Evolutionary conservation across 2,888 invertebrate species (phyloP), one percentile per base, ranked within the genome.

Genomic region (Parasteatoda lunata): DNA sequence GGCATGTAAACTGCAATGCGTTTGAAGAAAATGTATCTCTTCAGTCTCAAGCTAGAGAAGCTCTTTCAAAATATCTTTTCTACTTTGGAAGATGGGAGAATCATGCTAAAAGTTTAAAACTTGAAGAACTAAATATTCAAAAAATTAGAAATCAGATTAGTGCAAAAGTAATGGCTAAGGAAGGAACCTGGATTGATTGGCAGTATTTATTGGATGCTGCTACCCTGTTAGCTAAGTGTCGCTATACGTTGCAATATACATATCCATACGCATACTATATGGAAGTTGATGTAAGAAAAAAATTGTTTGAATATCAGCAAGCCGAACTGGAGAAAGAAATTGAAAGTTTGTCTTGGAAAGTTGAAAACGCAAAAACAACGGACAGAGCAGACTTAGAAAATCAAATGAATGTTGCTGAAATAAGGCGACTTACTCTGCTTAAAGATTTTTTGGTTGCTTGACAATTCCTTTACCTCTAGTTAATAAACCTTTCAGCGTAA

Each of bases 161-260:
- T 92, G 95, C 96, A 90, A 99, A 99, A 94, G 90, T 99, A 95
- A 96, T 96, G 91, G 96, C 92, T 77, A 93, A 97, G 84, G 95
- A 97, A 91, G 99, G 99, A 30, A 99, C 99, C 0, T 99, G 99
- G 99, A 99, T 99, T 90, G 99, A 99, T 93, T 99, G 99, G 99
- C 99, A 99, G 93, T 98, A 99, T 93, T 94, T 99, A 71, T 96
- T 98, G 92, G 96, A 96, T 91, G 97, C 99, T 6, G 98, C 99
- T 49, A 94, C 95, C 85, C 93, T 99, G 66, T 93, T 99, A 88
- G 98, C 98, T 82, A 97, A 92, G 92, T 99, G 98, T 92, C 95
- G 99, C 89, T 99, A 99, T 92, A 98, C 99, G 3, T 94, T 99
- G 81, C 98, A 99, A 92, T 99, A 98, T 92, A 99, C 99, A 75